These are phyloP conservation scores for Phymatocera aterrima DNA, from an alignment of 2,888 invertebrate genomes.

Conservation along the genomic window DNA sequence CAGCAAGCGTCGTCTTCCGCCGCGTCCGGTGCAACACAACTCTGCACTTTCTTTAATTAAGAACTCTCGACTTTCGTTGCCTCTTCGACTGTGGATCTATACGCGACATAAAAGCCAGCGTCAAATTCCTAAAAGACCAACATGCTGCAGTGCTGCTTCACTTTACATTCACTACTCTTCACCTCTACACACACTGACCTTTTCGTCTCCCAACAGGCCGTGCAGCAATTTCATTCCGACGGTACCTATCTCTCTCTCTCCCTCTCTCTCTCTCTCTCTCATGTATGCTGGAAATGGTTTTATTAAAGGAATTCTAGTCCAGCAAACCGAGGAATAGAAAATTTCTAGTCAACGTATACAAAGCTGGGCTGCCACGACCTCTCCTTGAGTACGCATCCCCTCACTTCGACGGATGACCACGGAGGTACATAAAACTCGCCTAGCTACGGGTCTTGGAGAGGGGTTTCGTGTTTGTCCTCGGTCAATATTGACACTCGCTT, in stretches of 20 bases:
- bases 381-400: neutral
- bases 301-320: neutral
- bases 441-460: constrained; percentile 47
- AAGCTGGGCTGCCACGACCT: neutral
- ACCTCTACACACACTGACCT: neutral
- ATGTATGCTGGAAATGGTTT: neutral
- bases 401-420: constrained; percentile 29
- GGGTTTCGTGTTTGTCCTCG: constrained; percentile 55
- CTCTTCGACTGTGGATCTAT: constrained; percentile 26
- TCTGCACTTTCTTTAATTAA: constrained; percentile 65
- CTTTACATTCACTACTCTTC: constrained; percentile 4
- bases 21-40: constrained; percentile 55
- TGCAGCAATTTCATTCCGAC: constrained; percentile 11
- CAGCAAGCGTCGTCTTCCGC: constrained; percentile 8
- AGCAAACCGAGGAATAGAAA: neutral
- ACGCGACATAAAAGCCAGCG: constrained; percentile 38
- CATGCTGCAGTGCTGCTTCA: neutral
- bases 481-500: constrained; percentile 60
- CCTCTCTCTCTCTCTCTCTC: neutral
- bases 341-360: constrained; percentile 19
- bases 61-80: constrained; percentile 56
- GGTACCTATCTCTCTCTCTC: neutral
- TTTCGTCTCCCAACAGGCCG: neutral
- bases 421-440: constrained; percentile 13
- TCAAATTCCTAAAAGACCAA: constrained; percentile 29